Base-by-base conservation (phyloP, 2,888 invertebrate species). In the Copidosoma aretas region DNA sequence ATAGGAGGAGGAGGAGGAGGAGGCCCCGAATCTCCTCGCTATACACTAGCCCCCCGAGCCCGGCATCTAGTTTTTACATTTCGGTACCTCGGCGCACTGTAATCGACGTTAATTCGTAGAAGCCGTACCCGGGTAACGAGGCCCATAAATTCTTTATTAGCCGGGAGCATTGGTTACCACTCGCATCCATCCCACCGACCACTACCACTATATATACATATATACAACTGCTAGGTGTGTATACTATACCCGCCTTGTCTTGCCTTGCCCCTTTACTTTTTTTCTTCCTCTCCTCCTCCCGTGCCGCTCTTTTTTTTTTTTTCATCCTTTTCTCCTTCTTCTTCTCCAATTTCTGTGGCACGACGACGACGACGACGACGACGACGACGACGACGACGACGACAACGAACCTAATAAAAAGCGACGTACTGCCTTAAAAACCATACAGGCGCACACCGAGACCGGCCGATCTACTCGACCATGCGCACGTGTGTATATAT, bases 61-160 rank as follows among this genome's bases (percentile, higher is more conserved):
- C 68, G 57, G 43, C 52, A 60, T 77, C 78, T 76, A 75, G 77
- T 77, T 79, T 77, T 79, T 73, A 74, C 73, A 74, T 77, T 79
- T 79, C 46, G 59, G 49, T 32, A 32, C 32, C 75, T 75, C 74
- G 71, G 71, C 73, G 73, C 74, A 70, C 77, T 73, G 80, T 81
- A 82, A 82, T 82, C 82, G 80, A 80, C 78, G 79, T 81, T 82
- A 82, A 82, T 82, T 82, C 82, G 80, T 81, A 82, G 82, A 82
- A 82, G 81, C 76, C 78, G 76, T 80, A 79, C 77, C n/a, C 78
- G 76, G 74, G 81, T 82, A 82, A 82, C 79, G 79, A 82, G 82
- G 77, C 73, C 77, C 79, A 80, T 82, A 82, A 82, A 82, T 82
- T 82, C 81, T 79, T 80, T 80, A 82, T 81, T 82, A 79, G 78